Conservation (phyloP, 2,113 vertebrate species). For the Xenotilapia flavipinnis region DNA sequence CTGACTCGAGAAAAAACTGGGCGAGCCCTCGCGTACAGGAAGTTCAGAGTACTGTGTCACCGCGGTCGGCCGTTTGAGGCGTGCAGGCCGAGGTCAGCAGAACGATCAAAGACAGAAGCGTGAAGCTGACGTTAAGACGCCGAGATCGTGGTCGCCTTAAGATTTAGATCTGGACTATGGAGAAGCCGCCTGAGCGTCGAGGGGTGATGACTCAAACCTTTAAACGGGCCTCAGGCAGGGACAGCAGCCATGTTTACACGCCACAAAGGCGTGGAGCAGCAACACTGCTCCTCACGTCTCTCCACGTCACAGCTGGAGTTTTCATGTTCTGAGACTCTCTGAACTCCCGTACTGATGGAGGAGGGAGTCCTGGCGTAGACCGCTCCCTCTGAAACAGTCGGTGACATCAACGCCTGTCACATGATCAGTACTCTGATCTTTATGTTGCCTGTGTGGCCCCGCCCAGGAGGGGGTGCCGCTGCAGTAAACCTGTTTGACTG, state of each 20-base stretch:
- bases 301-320: background rate
- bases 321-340: background rate
- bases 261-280: background rate
- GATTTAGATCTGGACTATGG: background rate
- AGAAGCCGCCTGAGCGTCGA: background rate
- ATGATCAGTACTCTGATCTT: background rate
- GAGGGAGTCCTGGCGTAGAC: background rate
- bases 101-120: background rate
- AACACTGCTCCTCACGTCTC: background rate
- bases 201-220: background rate
- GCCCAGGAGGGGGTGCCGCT: background rate
- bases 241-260: background rate
- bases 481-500: background rate
- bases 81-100: background rate
- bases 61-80: background rate
- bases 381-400: background rate
- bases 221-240: background rate
- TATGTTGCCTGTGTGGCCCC: background rate
- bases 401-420: background rate
- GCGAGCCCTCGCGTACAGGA: background rate
- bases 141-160: background rate
- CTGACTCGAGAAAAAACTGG: background rate
- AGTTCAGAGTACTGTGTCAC: background rate
- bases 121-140: fast-evolving
- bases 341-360: background rate